A percentile compares a stretch with the other conserved stretches of the same genome.
These are phyloP conservation scores for Antheraea yamamai DNA, from an alignment of 2,888 invertebrate genomes.

Conservation along the genomic window DNA sequence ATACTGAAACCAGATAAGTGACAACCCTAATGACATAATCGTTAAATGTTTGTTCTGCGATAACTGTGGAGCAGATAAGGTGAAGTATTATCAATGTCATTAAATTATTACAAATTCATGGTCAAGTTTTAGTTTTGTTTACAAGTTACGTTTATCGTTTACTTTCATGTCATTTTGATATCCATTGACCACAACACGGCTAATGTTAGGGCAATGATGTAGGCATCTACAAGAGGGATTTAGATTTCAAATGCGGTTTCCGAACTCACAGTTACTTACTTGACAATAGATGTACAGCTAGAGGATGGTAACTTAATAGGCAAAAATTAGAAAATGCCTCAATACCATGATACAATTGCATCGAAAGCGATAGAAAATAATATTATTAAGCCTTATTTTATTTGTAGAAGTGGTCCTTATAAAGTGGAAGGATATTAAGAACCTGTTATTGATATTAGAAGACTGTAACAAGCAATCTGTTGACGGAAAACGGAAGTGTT, in stretches of 20 bases:
- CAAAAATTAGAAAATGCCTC: not conserved
- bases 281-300: not conserved
- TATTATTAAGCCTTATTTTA: not conserved
- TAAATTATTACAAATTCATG: conserved; percentile 10
- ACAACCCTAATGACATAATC: conserved; percentile 38
- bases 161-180: not conserved
- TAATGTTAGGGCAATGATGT: not conserved
- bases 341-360: not conserved
- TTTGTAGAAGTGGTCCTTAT: not conserved
- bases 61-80: conserved; percentile 62
- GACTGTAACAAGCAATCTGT: not conserved
- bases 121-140: conserved; percentile 8
- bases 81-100: conserved; percentile 30
- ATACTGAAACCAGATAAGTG: conserved; percentile 19
- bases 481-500: conserved; percentile 3
- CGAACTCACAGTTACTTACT: not conserved
- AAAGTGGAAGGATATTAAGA: not conserved
- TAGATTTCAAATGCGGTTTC: not conserved
- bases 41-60: conserved; percentile 52
- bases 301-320: too few species aligned
- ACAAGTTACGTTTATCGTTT: not conserved
- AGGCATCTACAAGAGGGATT: not conserved
- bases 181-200: not conserved
- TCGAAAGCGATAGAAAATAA: too few species aligned
- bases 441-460: not conserved